Evolutionary conservation across 1,140 invertebrate species (phyloP), one percentile per base, ranked within the genome.

Genomic region (Lanistes nyassanus): DNA sequence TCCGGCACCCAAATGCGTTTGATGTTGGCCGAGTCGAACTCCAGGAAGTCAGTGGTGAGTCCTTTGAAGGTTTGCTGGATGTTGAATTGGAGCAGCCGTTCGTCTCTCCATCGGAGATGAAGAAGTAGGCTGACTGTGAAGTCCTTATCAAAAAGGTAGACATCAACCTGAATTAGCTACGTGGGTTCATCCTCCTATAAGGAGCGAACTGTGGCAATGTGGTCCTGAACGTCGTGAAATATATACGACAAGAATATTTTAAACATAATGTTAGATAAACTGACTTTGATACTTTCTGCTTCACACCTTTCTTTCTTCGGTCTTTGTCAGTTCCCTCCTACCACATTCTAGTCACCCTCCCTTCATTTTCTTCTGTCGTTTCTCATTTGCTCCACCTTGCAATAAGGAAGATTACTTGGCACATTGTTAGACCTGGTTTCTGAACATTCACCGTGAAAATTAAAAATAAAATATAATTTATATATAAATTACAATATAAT

Each of bases 1-100:
- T 90, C 90, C 3, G 90, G 90, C 47, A 87, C 85, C 90, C 90
- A 90, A 11, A 90, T 83, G 29, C 83, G 79, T 23, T 85, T 79
- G 34, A 88, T 84, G 36, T 87, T 78, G 66, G 83, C 81, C 26
- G 85, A 76, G 74, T 87, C 85, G 13, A 87, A 75, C 69, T 85
- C 84, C 7, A 87, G 65, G 60, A 80, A 82, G 19, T 78, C 66
- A 1, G 72, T 77, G 4, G 75, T 73, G 36, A 78, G 76, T 11
- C 76, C 42, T 9, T 82, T 75, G 47, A 79, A 77, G 36, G 76
- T 81, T 42, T 83, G 74, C 16, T 88, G 79, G 56, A 86, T 79
- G 31, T 84, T 83, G 47, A 83, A 79, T 65, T 84, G 81, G 4
- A 74, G 56, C 19, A 84, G 75, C n/a, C 84, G 71, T 0, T 67